Conservation (phyloP, 2,888 invertebrate species). For the Tipula unca region DNA sequence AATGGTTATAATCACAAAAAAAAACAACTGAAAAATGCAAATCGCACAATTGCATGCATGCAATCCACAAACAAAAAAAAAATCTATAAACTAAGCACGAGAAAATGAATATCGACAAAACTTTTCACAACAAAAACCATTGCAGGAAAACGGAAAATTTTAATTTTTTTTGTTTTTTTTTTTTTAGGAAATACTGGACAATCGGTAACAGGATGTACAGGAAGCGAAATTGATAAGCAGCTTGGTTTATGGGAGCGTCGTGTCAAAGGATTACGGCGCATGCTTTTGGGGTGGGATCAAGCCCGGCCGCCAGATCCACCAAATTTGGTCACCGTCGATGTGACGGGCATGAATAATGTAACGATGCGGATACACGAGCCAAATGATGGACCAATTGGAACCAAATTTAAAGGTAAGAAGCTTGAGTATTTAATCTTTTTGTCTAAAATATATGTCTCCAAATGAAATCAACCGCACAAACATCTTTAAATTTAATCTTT, state of each 20-base stretch:
- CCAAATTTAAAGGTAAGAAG: conserved; percentile 77
- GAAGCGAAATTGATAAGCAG: conserved; percentile 71
- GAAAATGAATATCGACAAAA: neutral
- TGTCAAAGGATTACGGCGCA: conserved; percentile 45
- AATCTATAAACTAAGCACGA: neutral
- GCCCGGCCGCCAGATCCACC: conserved; percentile 75
- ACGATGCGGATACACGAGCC: conserved; percentile 60
- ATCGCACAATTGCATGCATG: neutral
- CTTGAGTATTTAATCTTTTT: neutral
- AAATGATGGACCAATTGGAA: conserved; percentile 72
- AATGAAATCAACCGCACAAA: neutral
- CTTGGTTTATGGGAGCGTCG: conserved; percentile 79
- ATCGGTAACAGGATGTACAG: conserved; percentile 60
- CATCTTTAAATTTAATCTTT: neutral
- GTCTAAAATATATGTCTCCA: no score
- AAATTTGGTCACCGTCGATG: conserved; percentile 62
- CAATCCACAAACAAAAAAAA: neutral
- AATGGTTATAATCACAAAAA: neutral
- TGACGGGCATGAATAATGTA: conserved; percentile 53
- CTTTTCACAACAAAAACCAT: neutral
- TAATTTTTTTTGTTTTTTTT: neutral
- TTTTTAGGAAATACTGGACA: conserved; percentile 38
- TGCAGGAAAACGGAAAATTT: neutral
- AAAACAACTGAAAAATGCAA: neutral
- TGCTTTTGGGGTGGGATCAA: conserved; percentile 83